Evolutionary conservation across 1,140 invertebrate species (phyloP).

Genomic region (Telenomus remus): DNA sequence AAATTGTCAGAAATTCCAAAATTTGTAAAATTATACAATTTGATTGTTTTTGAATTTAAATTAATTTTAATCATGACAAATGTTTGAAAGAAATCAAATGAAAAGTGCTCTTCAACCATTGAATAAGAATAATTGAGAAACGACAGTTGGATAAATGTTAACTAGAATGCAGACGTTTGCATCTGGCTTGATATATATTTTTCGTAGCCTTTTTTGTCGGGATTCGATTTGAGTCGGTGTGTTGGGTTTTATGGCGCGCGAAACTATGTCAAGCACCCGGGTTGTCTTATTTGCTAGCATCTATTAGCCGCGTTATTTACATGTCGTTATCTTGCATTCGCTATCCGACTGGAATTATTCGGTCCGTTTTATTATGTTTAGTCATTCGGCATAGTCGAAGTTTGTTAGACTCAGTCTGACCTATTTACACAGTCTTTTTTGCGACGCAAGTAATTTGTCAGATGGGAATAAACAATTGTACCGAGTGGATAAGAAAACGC

Average conservation of each 20-base stretch:
- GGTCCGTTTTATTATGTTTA: constrained; percentile 16
- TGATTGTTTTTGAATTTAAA: too few relatives aligned
- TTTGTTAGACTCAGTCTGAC: not conserved
- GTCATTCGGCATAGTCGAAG: not conserved
- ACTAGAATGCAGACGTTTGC: not conserved
- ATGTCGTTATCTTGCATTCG: constrained; percentile 43
- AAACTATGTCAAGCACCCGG: constrained; percentile 42
- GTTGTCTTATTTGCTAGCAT: constrained; percentile 36
- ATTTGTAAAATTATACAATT: too few relatives aligned
- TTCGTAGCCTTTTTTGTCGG: constrained; percentile 7
- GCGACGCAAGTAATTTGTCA: too few relatives aligned
- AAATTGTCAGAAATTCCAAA: too few relatives aligned
- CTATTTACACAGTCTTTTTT: not conserved
- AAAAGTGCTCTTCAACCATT: too few relatives aligned
- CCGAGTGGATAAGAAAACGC: too few relatives aligned
- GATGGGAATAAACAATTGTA: too few relatives aligned
- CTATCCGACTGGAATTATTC: constrained; percentile 22
- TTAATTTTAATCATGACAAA: too few relatives aligned
- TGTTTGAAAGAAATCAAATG: too few relatives aligned
- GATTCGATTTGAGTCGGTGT: constrained; percentile 25
- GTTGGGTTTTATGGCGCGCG: constrained; percentile 25
- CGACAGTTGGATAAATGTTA: not conserved
- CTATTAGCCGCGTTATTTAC: constrained; percentile 44
- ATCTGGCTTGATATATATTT: not conserved
- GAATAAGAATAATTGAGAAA: not conserved